Evolutionary conservation across 1,140 invertebrate genomes (phyloP).

Genomic region (Achatina immaculata): DNA sequence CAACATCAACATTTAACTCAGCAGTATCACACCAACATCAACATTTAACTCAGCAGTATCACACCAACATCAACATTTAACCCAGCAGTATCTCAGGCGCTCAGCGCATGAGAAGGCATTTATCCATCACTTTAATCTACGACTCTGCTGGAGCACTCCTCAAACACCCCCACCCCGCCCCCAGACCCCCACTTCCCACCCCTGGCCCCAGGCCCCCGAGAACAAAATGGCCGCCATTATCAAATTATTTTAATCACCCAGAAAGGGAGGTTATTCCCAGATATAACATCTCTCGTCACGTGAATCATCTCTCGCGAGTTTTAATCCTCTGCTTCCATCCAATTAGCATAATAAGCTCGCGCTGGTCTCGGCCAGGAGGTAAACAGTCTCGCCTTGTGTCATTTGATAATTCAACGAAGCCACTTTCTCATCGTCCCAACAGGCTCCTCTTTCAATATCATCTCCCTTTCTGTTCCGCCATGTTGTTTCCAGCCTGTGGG

Average conservation of each 20-base stretch:
- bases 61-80: too few relatives aligned
- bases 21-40: too few relatives aligned
- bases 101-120: too few relatives aligned
- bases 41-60: too few relatives aligned
- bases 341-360: conserved; percentile 14
- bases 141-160: too few relatives aligned
- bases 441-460: neutral
- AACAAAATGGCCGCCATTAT: neutral
- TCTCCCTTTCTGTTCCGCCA: neutral
- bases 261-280: neutral
- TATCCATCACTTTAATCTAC: too few relatives aligned
- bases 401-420: conserved; percentile 17
- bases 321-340: neutral
- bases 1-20: too few relatives aligned
- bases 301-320: neutral
- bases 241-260: neutral
- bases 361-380: neutral
- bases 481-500: neutral
- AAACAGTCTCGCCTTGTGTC: conserved; percentile 7
- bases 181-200: neutral
- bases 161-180: too few relatives aligned
- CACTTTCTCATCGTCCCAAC: neutral
- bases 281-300: neutral
- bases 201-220: too few relatives aligned
- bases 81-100: too few relatives aligned